Evolutionary conservation across 2,113 vertebrate species (phyloP).

Genomic region (Ophthalmolycus amberensis): DNA sequence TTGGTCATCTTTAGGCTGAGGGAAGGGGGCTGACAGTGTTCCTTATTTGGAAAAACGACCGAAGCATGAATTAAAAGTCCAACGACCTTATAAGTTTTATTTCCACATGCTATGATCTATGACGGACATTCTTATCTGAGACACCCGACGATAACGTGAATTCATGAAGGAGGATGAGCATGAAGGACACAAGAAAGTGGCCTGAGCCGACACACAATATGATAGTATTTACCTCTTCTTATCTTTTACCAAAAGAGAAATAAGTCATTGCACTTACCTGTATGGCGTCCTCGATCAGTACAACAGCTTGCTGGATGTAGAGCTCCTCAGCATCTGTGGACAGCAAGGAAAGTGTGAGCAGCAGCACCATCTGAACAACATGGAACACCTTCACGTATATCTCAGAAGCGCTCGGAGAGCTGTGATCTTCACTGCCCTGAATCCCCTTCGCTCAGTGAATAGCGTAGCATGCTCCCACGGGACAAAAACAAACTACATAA

Average conservation of each 20-base stretch:
- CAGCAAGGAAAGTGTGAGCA: not conserved
- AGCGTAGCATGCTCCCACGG: not conserved
- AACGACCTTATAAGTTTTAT: not conserved
- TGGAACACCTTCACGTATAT: not conserved
- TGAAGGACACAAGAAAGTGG: not conserved
- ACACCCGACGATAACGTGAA: not conserved
- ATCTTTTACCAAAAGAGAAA: not conserved
- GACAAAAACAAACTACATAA: not conserved
- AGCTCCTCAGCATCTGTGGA: slow-evolving; percentile 78
- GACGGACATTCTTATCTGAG: not conserved
- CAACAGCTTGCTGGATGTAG: slow-evolving; percentile 89
- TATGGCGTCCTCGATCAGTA: slow-evolving; percentile 95
- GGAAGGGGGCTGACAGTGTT: not conserved
- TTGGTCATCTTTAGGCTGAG: not conserved
- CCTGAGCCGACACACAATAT: not conserved
- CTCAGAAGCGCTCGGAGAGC: not conserved
- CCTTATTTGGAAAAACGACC: not conserved
- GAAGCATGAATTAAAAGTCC: not conserved
- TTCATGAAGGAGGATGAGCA: not conserved
- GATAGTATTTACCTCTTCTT: not conserved
- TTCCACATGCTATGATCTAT: not conserved
- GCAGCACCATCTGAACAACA: slow-evolving; percentile 1
- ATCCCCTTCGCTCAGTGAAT: not conserved
- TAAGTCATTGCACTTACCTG: slow-evolving; percentile 79
- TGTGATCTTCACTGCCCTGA: not conserved